Base-by-base conservation (phyloP, 2,888 invertebrate species). In the Rosalia funebris region DNA sequence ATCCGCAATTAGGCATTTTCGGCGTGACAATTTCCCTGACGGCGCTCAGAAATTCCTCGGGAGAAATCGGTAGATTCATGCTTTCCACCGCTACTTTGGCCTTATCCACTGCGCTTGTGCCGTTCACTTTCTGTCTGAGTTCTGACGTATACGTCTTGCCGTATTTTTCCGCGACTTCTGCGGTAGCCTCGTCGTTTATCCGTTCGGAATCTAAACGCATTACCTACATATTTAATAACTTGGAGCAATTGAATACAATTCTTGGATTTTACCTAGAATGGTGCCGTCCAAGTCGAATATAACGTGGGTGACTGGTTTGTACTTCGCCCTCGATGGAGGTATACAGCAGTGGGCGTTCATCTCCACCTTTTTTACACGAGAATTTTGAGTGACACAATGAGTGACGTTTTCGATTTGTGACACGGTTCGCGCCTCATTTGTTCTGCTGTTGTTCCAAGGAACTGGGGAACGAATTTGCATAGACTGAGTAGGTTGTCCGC, bases 101-200 rank as follows among this genome's bases (percentile, higher is more conserved):
- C 11, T 88, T 82, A 58, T 89, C 89, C 10, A 77, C 77, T 0
- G 86, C 83, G 59, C 88, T 87, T 14, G 85, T 79, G 1, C 93
- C 93, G 91, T 92, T 91, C 2, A 88, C 75, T 65, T 83, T 83
- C 9, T 85, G 77, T 82, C 95, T 94, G 12, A 92, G 79, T 5
- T 92, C 91, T 87, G 89, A 91, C 0, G 89, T 90, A 74, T 88
- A 95, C 7, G 82, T 83, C 79, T 91, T 90, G 0, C 88, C 91
- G 81, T 87, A 93, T 32, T 82, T 82, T 55, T 85, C 84, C 39
- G 88, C 79, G 48, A 91, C 83, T 73, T 84, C 85, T 82, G 90
- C 87, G 70, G 88, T 89, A 3, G 89, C 91, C 71, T 85, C 79
- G 20, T 90, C 88, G 78, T 94, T 94, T 50, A 93, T 82, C 15